Base-by-base conservation (phyloP, 2,888 invertebrate species). In the Pachymerium ferrugineum region DNA sequence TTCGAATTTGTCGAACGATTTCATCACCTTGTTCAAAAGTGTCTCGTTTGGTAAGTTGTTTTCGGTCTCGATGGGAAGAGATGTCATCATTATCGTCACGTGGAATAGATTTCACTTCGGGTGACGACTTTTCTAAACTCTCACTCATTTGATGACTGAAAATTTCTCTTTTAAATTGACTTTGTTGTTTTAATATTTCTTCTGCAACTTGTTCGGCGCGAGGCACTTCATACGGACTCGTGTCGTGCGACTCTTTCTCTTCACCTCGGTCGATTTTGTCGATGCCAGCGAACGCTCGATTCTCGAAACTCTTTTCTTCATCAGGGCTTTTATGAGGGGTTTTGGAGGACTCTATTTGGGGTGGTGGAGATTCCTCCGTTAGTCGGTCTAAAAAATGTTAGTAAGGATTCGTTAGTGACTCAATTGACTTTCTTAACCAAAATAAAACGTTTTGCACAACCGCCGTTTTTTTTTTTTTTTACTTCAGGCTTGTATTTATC, bases 251-350 rank as follows among this genome's bases (percentile, higher is more conserved):
- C 42, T 6, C 29, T 42, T n/a, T 47, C 70, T n/a, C 42, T 38
- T 76, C 72, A 38, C 73, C 73, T 10, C 25, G 16, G 70, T 79
- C 80, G 67, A 78, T 78, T 22, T 74, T 73, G 14, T 80, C 80
- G 31, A 79, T 80, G 67, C 81, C 82, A 28, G 80, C 80, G 78
- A 83, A 83, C 2, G 78, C 83, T 75, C 81, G 81, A 76, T 83
- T 84, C 75, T 83, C 83, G 78, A 81, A 69, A 69, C n/a, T n/a
- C n/a, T n/a, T n/a, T n/a, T n/a, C n/a, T n/a, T n/a, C n/a, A n/a
- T n/a, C n/a, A n/a, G n/a, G n/a, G n/a, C n/a, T n/a, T n/a, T n/a
- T n/a, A n/a, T n/a, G n/a, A n/a, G n/a, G n/a, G n/a, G n/a, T n/a
- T n/a, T 62, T 25, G 28, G 33, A 35, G 62, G 73, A 73, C 35